Evolutionary conservation across 2,113 vertebrate species (phyloP).

Genomic region (Sphaerodactylus townsendi): DNA sequence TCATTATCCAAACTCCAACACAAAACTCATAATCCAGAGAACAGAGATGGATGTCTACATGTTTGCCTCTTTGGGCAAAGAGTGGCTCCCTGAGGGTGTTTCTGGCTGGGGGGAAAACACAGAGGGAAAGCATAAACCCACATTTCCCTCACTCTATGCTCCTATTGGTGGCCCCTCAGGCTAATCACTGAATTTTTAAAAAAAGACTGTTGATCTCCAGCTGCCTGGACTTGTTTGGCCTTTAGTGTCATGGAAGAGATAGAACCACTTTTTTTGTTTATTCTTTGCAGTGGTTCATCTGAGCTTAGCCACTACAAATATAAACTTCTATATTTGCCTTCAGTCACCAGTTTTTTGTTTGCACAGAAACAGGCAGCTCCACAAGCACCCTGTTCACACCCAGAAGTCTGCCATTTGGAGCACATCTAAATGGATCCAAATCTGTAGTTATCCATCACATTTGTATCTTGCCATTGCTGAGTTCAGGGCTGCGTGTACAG

Average conservation of each 20-base stretch:
- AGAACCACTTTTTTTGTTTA: neutral
- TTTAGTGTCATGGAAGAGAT: neutral
- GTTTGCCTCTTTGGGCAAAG: no score
- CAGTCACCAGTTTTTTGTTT: neutral
- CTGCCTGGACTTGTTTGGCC: no score
- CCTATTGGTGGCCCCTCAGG: no score
- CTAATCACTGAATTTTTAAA: no score
- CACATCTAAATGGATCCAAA: neutral
- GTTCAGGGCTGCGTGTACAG: neutral
- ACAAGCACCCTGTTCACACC: neutral
- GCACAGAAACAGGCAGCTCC: no score
- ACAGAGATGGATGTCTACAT: no score
- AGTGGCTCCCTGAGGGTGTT: no score
- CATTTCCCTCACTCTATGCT: no score
- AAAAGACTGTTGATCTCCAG: no score
- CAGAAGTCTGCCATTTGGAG: neutral
- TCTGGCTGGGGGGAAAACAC: no score
- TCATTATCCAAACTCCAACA: neutral
- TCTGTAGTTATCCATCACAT: neutral
- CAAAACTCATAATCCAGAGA: no score
- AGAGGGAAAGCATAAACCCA: no score
- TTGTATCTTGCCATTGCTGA: neutral
- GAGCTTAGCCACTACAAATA: neutral
- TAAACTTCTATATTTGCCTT: neutral
- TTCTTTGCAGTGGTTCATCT: neutral